Base-by-base conservation (phyloP, 2,113 vertebrate species). In the Gorilla gorilla region DNA sequence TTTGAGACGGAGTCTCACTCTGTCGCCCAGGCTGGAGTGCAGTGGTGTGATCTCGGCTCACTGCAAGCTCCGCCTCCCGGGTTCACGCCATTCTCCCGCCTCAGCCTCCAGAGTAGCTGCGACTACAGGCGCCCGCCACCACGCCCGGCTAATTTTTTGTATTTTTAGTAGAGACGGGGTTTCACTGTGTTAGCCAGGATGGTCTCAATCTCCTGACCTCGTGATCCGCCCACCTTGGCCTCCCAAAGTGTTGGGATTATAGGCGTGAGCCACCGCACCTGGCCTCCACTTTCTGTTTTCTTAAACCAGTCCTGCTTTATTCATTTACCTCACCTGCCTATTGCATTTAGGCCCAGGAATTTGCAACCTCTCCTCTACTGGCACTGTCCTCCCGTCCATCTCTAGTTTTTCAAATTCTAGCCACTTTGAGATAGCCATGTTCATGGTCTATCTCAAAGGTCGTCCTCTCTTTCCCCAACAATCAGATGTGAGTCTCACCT, bases 71-170 rank as follows among this genome's bases (percentile, higher is more conserved):
- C 18, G 2, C 18, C 52, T 55, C 52, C 52, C 0, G 18, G 52
- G 52, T 55, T 55, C 18, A 55, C 18, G 6, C 52, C 52, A 55
- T 20, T 55, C 52, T 55, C 17, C 18, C 17, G 52, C 18, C 52
- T 20, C 52, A 55, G 18, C 52, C 52, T 55, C 52, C 52, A 6
- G 6, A 55, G 52, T 20, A 55, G 52, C 52, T 55, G 52, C 5
- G 18, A 55, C 52, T 55, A 0, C 52, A 20, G 52, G 52, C 6
- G 0, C 18, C 52, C 6, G 0, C 52, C 2, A 0, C 52, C 52
- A 55, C 6, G 18, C 18, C 18, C 0, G 18, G 52, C 2, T 55
- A 55, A 8, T 20, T 55, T 55, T 55, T 55, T 55, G 52, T 8
- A 55, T 55, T 55, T 55, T 55, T 55, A 55, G 52, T 55, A 55